Percentiles rank a stretch among this genome's conserved stretches.
Evolutionary conservation across 2,113 vertebrate genomes (phyloP).

Genomic region (Halichoeres trimaculatus): DNA sequence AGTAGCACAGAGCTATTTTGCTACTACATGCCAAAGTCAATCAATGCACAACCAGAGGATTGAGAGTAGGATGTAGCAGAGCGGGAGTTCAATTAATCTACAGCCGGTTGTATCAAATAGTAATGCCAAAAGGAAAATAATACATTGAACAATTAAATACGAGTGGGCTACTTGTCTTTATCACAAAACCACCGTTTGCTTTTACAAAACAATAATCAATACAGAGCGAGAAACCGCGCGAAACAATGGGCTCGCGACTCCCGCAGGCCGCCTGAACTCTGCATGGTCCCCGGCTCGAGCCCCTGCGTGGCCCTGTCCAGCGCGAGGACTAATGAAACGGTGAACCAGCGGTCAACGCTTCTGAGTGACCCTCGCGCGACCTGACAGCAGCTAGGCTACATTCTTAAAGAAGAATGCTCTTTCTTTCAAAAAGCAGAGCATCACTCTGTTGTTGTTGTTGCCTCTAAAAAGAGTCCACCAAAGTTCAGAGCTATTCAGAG

Average conservation of each 20-base stretch:
- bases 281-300: conserved; percentile 64
- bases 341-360: conserved; percentile 79
- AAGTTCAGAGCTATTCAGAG: conserved; percentile 66
- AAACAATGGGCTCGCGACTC: conserved; percentile 72
- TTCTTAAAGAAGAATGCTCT: conserved; percentile 76
- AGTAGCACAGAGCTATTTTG: neutral
- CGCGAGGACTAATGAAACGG: conserved; percentile 76
- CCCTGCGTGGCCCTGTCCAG: conserved; percentile 71
- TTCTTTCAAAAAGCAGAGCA: conserved; percentile 58
- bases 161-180: neutral
- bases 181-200: neutral
- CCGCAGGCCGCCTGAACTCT: conserved; percentile 77
- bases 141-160: too few species aligned
- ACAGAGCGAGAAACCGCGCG: neutral
- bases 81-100: neutral
- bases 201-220: conserved; percentile 49
- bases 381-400: conserved; percentile 78
- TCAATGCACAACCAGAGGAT: conserved; percentile 21
- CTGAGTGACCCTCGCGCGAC: conserved; percentile 77
- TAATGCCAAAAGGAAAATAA: neutral
- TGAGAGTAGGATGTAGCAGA: too few species aligned
- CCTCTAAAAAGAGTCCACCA: conserved; percentile 56
- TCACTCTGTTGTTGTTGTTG: conserved; percentile 64
- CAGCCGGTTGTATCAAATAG: neutral
- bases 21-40: neutral